A percentile compares a stretch with the other conserved stretches of the same genome.
Evolutionary conservation across 23 tunicate genomes (phyloP).

Genomic region (Trididemnum nubilum): DNA sequence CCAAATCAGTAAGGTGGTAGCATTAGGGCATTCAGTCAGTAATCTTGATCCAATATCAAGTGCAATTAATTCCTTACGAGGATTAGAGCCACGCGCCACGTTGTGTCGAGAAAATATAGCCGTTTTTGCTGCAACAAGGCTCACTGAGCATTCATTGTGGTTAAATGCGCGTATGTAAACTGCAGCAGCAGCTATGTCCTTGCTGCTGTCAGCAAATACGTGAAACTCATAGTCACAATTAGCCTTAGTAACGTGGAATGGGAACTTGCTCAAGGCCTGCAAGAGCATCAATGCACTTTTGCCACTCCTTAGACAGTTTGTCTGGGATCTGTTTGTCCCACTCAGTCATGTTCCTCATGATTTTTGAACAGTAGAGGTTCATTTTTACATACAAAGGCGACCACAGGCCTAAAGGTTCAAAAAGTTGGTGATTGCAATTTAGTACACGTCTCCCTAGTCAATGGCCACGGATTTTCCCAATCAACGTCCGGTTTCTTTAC

Average conservation of each 20-base stretch:
- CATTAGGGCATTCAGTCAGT: background rate
- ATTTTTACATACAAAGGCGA: background rate
- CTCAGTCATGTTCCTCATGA: background rate
- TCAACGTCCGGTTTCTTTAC: background rate
- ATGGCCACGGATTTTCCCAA: background rate
- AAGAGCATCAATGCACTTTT: background rate
- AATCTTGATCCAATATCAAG: conserved; percentile 2
- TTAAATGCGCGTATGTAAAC: background rate
- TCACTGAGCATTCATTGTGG: background rate
- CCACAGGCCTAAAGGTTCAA: background rate
- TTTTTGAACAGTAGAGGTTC: background rate
- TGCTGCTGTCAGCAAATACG: conserved; percentile 19
- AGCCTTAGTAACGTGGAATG: background rate
- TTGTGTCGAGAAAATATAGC: background rate
- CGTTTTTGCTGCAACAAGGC: conserved; percentile 1
- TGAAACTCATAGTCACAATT: background rate
- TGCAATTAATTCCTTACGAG: background rate
- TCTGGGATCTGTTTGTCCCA: background rate
- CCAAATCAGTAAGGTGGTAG: background rate
- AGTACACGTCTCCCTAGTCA: background rate
- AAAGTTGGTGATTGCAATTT: background rate
- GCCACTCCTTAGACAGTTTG: background rate
- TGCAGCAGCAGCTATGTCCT: conserved; percentile 8
- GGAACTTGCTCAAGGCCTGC: background rate
- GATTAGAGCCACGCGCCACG: background rate